Base-by-base conservation (phyloP, 2,797 vertebrate species). In the Decapterus maruadsi region DNA sequence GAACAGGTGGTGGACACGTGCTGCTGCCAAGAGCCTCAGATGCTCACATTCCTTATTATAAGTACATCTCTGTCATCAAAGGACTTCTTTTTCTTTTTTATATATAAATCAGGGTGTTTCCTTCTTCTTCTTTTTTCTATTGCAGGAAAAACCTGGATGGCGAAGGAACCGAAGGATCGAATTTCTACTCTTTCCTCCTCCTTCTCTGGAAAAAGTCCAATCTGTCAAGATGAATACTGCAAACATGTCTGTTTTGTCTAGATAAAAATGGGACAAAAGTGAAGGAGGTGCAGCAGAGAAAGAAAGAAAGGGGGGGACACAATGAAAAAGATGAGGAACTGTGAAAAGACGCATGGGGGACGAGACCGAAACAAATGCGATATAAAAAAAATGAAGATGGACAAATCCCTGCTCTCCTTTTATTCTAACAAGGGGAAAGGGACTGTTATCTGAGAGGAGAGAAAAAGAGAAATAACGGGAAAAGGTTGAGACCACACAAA, bases 1-100 rank as follows among this genome's bases (percentile, higher is more conserved):
- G 76, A 89, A 84, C 92, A 93, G 92, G 90, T 92, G 93, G 89
- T 51, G 56, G 68, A 86, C 91, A 90, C 45, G 83, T 92, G 91
- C 86, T 68, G 91, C 86, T 68, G 80, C 75, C 61, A 58, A 57
- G 5, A 79, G 75, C 74, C 78, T 56, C 67, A 40, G 60, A 88
- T 61, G 60, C 68, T 83, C 87, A 82, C 89, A 86, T 91, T 89
- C 75, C 81, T 89, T 72, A 84, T 84, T 75, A 81, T 55, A 60
- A 63, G 64, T 65, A 72, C 78, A 86, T 88, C 83, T 82, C 87
- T 82, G 72, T 88, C 87, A 89, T 87, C 87, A 83, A 87, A 88
- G 72, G 8, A 54, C 22, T 57, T 53, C 43, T 58, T 64, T 50
- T 74, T 71, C 63, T 19, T 19, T 71, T 34, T 56, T 40, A 26